Evolutionary conservation across 37 sponge, comb jelly and placozoan species (phyloP).

Genomic region (Halichondria panicea): DNA sequence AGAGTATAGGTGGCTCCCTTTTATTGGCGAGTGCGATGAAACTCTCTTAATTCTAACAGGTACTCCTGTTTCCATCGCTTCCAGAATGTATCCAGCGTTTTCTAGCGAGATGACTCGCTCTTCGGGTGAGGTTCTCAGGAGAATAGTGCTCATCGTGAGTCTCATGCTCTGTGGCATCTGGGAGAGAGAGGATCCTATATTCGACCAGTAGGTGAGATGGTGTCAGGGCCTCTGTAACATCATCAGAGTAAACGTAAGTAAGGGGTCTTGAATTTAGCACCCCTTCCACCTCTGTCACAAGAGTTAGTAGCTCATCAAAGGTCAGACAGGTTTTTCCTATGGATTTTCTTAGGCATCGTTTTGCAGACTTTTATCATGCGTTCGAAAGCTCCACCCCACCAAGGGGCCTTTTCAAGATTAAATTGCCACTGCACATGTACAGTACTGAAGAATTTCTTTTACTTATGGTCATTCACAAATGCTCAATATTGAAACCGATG

Average conservation of each 20-base stretch:
- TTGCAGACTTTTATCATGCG: constrained; percentile 29
- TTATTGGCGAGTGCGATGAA: background rate
- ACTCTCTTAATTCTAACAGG: constrained; percentile 26
- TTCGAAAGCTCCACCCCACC: constrained; percentile 37
- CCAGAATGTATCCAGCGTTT: constrained; percentile 9
- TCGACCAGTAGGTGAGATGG: constrained; percentile 37
- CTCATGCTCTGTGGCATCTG: constrained; percentile 8
- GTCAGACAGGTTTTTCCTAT: constrained; percentile 8
- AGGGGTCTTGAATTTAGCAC: constrained; percentile 36
- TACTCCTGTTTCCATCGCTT: constrained; percentile 34
- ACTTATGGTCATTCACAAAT: constrained; percentile 1
- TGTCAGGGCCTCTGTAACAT: constrained; percentile 19
- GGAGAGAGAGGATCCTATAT: constrained; percentile 18
- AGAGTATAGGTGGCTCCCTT: background rate
- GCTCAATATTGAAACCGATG: background rate
- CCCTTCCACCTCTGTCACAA: constrained; percentile 23
- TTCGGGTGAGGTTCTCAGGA: background rate
- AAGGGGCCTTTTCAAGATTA: constrained; percentile 18
- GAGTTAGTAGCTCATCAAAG: constrained; percentile 26
- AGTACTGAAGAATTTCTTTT: background rate
- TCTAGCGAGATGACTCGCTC: background rate
- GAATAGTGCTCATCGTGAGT: constrained; percentile 2
- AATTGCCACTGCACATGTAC: constrained; percentile 7
- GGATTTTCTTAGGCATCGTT: constrained; percentile 22
- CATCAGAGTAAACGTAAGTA: constrained; percentile 30